These are phyloP conservation scores for Notospermus geniculatus DNA, from an alignment of 1,140 invertebrate genomes.

Conservation along the genomic window DNA sequence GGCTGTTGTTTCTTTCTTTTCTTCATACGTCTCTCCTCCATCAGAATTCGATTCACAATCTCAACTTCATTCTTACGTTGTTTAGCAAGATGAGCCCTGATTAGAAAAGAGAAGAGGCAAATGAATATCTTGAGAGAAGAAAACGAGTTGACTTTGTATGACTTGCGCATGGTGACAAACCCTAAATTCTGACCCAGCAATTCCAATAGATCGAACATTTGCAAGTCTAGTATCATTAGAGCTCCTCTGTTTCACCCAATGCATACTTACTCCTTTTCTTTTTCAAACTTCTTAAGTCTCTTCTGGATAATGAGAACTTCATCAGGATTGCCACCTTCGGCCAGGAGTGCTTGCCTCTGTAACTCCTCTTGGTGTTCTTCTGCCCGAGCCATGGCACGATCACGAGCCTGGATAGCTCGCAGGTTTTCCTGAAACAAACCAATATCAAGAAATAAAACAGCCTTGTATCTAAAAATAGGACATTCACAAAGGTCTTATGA, in stretches of 20 bases:
- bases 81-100: slow-evolving; percentile 37
- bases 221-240: not conserved
- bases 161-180: not conserved
- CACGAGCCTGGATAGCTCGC: slow-evolving; percentile 42
- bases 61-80: slow-evolving; percentile 38
- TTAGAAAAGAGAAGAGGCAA: slow-evolving; percentile 17
- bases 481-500: too few relatives aligned
- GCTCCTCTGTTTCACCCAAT: not conserved
- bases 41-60: slow-evolving; percentile 46
- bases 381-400: slow-evolving; percentile 37
- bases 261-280: slow-evolving; percentile 40
- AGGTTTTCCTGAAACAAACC: slow-evolving; percentile 48
- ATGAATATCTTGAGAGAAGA: too few relatives aligned
- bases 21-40: slow-evolving; percentile 46
- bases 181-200: not conserved
- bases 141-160: too few relatives aligned
- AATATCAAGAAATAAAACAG: slow-evolving; percentile 15
- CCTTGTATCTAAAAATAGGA: not conserved
- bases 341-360: slow-evolving; percentile 35
- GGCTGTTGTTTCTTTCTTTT: slow-evolving; percentile 47
- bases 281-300: slow-evolving; percentile 39
- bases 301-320: slow-evolving; percentile 44
- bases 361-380: slow-evolving; percentile 33
- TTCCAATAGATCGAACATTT: not conserved
- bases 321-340: slow-evolving; percentile 51